Base-by-base conservation (phyloP, 2,113 vertebrate genomes). In the Tor tambroides region DNA sequence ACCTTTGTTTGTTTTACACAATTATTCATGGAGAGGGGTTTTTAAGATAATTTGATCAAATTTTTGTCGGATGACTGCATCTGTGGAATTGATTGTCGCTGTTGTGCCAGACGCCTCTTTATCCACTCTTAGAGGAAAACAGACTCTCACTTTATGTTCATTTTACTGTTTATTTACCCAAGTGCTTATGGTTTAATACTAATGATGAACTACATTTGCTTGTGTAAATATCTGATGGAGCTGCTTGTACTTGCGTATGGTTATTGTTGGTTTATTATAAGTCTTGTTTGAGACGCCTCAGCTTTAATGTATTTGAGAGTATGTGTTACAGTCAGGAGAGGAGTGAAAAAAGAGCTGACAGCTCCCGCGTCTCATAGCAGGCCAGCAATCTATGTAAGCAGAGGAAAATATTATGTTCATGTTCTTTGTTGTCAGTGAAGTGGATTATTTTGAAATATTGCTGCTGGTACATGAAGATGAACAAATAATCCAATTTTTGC, bases 81-180 rank as follows among this genome's bases (percentile, higher is more conserved):
- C 72, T 49, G 41, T 76, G 72, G 41, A 49, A 76, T 32, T 28
- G 46, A 78, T 54, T 78, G 76, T 11, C 8, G 30, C 3, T 2
- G 26, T 54, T 78, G 6, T 75, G 41, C 72, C 43, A 80, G 11
- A 32, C n/a, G 15, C 38, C 35, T 35, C 30, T 80, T 51, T n/a
- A 79, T 86, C 65, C 28, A 3, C 56, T 35, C 23, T n/a, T 28
- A 23, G 75, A 46, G 32, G 8, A 56, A 61, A 85, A 85, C 15
- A 76, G 17, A 28, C 28, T 71, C n/a, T 71, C 63, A 5, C 14
- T 59, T 75, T 41, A 11, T 43, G 41, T 75, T 26, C 12, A 26
- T 46, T 75, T 26, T 26, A 46, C 38, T 15, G 23, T 15, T 75
- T 75, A 3, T 75, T 28, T 76, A 8, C 6, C 41, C 41, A 76